These are phyloP conservation scores for Circaetus cinerascens DNA, from an alignment of 2,113 vertebrate genomes.

Conservation along the genomic window DNA sequence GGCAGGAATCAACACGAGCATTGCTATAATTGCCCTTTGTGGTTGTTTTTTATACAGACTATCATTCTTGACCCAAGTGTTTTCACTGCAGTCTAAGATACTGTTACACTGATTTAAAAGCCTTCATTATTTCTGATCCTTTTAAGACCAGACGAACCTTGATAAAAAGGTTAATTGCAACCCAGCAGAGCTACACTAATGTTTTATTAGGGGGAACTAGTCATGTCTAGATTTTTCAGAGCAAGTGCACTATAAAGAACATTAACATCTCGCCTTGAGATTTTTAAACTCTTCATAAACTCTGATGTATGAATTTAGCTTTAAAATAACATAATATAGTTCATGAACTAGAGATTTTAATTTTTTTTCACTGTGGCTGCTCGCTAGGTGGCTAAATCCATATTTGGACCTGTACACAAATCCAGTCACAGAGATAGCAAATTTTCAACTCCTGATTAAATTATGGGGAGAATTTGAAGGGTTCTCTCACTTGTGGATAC, in stretches of 20 bases:
- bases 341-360: background rate
- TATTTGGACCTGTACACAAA: background rate
- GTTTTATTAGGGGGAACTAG: conserved; percentile 68
- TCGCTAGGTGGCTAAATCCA: background rate
- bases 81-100: conserved; percentile 52
- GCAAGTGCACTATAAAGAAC: conserved; percentile 44
- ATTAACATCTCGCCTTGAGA: conserved; percentile 37
- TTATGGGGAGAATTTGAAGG: background rate
- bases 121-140: conserved; percentile 63
- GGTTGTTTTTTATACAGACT: background rate
- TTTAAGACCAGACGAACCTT: conserved; percentile 64
- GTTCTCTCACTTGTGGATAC: background rate
- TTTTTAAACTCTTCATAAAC: conserved; percentile 50
- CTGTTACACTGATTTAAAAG: conserved; percentile 64
- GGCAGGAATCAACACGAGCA: background rate
- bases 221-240: conserved; percentile 51
- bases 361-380: background rate
- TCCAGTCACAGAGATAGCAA: background rate
- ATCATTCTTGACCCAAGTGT: conserved; percentile 55
- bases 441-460: background rate
- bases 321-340: background rate
- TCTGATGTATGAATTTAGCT: background rate
- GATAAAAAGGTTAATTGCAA: conserved; percentile 75
- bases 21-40: conserved; percentile 43
- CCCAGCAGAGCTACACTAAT: conserved; percentile 59